phyloP scores from a whole-genome alignment of 2,797 vertebrate genomes.

The Sebastes aleutianus region DNA sequence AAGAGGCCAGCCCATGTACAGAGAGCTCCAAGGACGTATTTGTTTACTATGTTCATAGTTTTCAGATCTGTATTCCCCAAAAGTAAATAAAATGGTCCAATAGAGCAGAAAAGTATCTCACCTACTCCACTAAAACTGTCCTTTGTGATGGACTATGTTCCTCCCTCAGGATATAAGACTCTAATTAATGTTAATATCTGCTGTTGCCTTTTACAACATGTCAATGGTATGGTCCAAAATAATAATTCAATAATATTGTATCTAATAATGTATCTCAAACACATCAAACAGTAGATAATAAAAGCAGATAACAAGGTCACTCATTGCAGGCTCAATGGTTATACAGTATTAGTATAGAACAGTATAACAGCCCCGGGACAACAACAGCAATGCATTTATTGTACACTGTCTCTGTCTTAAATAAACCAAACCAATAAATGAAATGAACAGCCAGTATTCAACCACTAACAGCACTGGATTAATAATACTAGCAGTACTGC shows the following conservation, averaged over 20 bases:
- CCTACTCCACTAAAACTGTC: constrained; percentile 49
- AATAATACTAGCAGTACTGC: neutral
- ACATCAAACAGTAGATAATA: constrained; percentile 11
- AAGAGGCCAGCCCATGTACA: constrained; percentile 30
- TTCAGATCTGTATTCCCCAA: constrained; percentile 47
- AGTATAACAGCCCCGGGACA: neutral
- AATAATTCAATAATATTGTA: constrained; percentile 27
- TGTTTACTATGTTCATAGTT: constrained; percentile 68
- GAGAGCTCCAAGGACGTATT: constrained; percentile 61
- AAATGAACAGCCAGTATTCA: neutral
- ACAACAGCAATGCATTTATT: too few relatives aligned
- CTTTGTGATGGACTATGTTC: constrained; percentile 47
- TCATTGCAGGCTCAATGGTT: neutral
- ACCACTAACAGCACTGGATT: neutral
- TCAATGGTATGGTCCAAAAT: constrained; percentile 3
- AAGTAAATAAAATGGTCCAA: constrained; percentile 73
- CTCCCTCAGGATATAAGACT: constrained; percentile 49
- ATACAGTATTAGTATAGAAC: neutral
- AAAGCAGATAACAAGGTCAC: neutral
- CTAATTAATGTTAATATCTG: constrained; percentile 53
- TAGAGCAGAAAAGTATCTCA: constrained; percentile 64
- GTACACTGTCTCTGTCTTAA: too few relatives aligned
- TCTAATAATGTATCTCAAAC: neutral
- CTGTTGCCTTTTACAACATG: constrained; percentile 35
- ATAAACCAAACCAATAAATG: too few relatives aligned